These are phyloP conservation scores for Nasonia giraulti DNA, from an alignment of 1,140 invertebrate genomes.

Conservation along the genomic window DNA sequence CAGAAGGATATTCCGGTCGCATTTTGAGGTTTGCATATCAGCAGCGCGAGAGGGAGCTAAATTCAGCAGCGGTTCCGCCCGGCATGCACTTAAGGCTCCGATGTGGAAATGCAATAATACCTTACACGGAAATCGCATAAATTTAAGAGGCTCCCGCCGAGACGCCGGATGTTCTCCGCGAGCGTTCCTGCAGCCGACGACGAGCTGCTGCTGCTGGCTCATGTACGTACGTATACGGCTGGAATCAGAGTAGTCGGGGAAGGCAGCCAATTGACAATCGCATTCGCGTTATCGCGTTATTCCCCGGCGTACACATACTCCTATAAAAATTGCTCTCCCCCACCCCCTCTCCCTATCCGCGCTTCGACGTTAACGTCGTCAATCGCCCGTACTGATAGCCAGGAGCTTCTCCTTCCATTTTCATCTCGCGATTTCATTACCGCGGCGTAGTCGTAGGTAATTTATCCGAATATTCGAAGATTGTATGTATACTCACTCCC, in stretches of 20 bases:
- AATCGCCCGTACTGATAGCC: neutral
- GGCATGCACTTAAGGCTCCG: slow-evolving; percentile 43
- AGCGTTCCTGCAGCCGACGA: slow-evolving; percentile 15
- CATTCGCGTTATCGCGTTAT: slow-evolving; percentile 50
- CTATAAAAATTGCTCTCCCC: slow-evolving; percentile 13
- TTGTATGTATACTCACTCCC: too few species aligned
- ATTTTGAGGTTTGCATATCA: slow-evolving; percentile 12
- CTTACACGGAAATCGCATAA: slow-evolving; percentile 52
- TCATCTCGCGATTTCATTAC: neutral
- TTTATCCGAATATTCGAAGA: too few species aligned
- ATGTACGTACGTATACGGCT: neutral
- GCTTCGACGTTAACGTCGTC: neutral
- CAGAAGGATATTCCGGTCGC: neutral
- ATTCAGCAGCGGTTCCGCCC: slow-evolving; percentile 34
- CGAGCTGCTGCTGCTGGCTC: neutral
- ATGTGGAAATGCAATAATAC: slow-evolving; percentile 51
- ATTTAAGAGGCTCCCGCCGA: slow-evolving; percentile 48
- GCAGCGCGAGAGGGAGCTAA: neutral
- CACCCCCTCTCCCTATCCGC: neutral
- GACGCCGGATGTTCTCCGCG: slow-evolving; percentile 44
- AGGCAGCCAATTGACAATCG: slow-evolving; percentile 52
- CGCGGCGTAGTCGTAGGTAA: too few species aligned
- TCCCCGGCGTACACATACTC: neutral
- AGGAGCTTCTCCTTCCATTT: neutral
- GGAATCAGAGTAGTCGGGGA: neutral